Percentiles rank a stretch among this genome's conserved stretches.
phyloP scores from a whole-genome alignment of 2,113 vertebrate genomes.

The Campylomormyrus tamandua region DNA sequence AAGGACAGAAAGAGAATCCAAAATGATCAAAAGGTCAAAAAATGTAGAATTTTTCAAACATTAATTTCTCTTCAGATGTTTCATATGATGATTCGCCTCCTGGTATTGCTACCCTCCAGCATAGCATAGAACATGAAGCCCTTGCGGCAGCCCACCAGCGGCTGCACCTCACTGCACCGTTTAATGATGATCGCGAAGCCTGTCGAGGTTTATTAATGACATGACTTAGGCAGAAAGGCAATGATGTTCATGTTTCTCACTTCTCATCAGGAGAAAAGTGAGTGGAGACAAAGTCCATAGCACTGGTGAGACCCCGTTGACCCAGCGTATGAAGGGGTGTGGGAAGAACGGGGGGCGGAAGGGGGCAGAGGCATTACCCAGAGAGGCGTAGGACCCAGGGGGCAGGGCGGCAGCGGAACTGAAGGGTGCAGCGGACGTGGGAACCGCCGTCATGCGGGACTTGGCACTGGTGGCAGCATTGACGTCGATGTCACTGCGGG shows the following conservation, averaged over 20 bases:
- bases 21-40: not conserved
- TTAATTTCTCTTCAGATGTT: not conserved
- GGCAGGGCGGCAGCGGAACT: conserved; percentile 84
- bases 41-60: not conserved
- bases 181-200: conserved; percentile 39
- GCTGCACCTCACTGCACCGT: conserved; percentile 48
- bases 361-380: conserved; percentile 68
- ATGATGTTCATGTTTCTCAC: conserved; percentile 12
- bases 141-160: not conserved
- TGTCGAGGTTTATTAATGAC: conserved; percentile 42
- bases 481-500: conserved; percentile 92
- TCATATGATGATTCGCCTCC: too few relatives aligned
- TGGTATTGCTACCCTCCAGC: not conserved
- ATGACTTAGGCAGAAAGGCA: conserved; percentile 44
- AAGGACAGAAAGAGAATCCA: not conserved
- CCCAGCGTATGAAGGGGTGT: not conserved
- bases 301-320: not conserved
- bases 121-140: not conserved
- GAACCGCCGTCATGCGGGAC: conserved; percentile 76
- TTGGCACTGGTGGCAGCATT: conserved; percentile 94
- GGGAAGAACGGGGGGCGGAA: not conserved
- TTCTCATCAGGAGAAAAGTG: conserved; percentile 21
- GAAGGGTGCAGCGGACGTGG: conserved; percentile 72
- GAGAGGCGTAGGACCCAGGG: conserved; percentile 92
- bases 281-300: conserved; percentile 9